Evolutionary conservation across 2,888 invertebrate genomes (phyloP), one percentile per base, ranked within the genome.

Genomic region (Thyatira batis): DNA sequence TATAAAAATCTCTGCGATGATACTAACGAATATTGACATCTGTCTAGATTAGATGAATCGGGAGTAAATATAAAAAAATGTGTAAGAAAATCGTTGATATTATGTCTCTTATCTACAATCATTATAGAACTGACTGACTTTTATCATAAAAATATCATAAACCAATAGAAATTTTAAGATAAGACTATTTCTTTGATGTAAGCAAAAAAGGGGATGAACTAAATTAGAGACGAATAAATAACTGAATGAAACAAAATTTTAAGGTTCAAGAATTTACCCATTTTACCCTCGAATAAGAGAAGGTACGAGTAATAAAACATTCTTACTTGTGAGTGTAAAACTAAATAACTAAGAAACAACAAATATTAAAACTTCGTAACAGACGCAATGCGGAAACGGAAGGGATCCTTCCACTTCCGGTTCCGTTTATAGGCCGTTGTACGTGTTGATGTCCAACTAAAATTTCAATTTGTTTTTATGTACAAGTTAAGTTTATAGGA

Each of bases 341-440:
- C 45, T 11, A 28, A 48, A 28, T 17, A 48, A 48, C 27, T 46
- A 27, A 48, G 48, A 48, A 23, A 52, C 58, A 63, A 51, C 56
- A 52, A 59, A 51, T 51, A 51, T 53, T 53, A 55, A 52, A 54
- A 55, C 23, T 46, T 46, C n/a, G 11, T 5, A 63, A 61, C 20
- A 61, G 61, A 67, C 68, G 68, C 68, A 68, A 64, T 68, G 68
- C 66, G 68, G 66, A 68, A 63, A 51, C 53, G 56, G 63, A 52
- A 55, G 43, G 20, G 25, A 3, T 33, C 13, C 27, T 45, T 20
- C 13, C 6, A 3, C 23, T 27, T 27, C 27, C 17, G 20, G 13
- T 27, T 28, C 17, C 9, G 10, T 27, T 23, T 25, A 17, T 28
- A 17, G 46, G 9, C 27, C 46, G 11, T 28, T 46, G 8, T 23